Conservation (phyloP, 2,113 vertebrate species). For the Lathamus discolor region DNA sequence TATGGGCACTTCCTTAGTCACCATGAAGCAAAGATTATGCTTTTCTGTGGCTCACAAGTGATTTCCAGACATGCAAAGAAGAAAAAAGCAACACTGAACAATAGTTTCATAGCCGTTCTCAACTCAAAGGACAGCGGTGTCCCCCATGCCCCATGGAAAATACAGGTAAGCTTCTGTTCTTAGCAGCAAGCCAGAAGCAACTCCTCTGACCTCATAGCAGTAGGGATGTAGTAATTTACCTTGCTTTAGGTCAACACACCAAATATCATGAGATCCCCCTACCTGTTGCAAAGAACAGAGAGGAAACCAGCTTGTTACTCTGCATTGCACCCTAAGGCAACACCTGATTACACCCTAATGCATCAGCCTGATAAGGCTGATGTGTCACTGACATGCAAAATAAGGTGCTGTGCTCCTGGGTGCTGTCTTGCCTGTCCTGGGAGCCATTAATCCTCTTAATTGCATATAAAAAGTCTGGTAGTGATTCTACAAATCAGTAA, state of each 20-base stretch:
- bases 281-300: not conserved
- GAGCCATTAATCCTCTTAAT: constrained; percentile 81
- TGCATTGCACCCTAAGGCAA: not conserved
- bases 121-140: not conserved
- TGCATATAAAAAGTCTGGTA: constrained; percentile 74
- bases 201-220: not conserved
- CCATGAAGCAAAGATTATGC: not conserved
- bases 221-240: not conserved
- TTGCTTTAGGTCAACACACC: not conserved
- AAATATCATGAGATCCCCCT: not conserved
- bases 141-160: not conserved
- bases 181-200: not conserved
- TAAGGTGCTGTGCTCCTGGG: constrained; percentile 12
- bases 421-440: constrained; percentile 39
- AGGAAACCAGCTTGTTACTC: not conserved
- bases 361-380: not conserved
- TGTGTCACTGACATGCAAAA: not conserved
- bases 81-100: not conserved
- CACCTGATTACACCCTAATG: not conserved
- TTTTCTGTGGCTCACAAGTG: not conserved
- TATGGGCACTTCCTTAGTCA: not conserved
- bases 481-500: constrained; percentile 85
- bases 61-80: not conserved
- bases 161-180: not conserved
- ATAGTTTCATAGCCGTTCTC: not conserved